Percentiles rank a stretch among this genome's conserved stretches.
These are phyloP conservation scores for Girardia tigrina DNA, from an alignment of 2,888 invertebrate genomes.

Conservation along the genomic window DNA sequence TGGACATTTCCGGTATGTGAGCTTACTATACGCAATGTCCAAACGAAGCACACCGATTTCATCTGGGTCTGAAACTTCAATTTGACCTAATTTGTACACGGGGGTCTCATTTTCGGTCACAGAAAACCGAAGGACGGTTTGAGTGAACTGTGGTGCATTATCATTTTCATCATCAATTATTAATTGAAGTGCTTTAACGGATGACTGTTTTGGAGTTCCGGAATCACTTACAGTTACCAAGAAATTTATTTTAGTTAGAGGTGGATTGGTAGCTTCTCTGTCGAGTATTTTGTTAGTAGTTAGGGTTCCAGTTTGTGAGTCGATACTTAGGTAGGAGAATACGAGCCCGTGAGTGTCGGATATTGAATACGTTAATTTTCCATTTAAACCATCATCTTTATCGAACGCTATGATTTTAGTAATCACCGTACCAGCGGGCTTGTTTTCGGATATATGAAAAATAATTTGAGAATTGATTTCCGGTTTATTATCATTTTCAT, in stretches of 20 bases:
- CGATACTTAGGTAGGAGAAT: slow-evolving; percentile 20
- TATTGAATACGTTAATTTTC: slow-evolving; percentile 27
- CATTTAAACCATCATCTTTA: slow-evolving; percentile 30
- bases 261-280: slow-evolving; percentile 32
- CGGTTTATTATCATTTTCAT: slow-evolving; percentile 32
- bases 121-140: slow-evolving; percentile 27
- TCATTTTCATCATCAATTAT: slow-evolving; percentile 33
- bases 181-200: slow-evolving; percentile 1
- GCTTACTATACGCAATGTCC: not conserved
- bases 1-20: not conserved
- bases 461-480: slow-evolving; percentile 24
- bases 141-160: slow-evolving; percentile 32
- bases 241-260: slow-evolving; percentile 7
- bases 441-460: slow-evolving; percentile 28
- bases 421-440: slow-evolving; percentile 24
- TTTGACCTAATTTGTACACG: slow-evolving; percentile 30
- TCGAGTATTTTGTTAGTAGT: slow-evolving; percentile 7
- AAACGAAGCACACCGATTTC: not conserved
- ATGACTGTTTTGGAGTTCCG: slow-evolving; percentile 25
- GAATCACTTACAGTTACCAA: slow-evolving; percentile 28
- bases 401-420: slow-evolving; percentile 31
- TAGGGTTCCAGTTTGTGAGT: slow-evolving; percentile 31
- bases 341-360: not conserved
- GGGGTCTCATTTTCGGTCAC: slow-evolving; percentile 30
- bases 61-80: slow-evolving; percentile 29